phyloP scores from a whole-genome alignment of 2,113 vertebrate genomes.

The Nannobrachium achirus region DNA sequence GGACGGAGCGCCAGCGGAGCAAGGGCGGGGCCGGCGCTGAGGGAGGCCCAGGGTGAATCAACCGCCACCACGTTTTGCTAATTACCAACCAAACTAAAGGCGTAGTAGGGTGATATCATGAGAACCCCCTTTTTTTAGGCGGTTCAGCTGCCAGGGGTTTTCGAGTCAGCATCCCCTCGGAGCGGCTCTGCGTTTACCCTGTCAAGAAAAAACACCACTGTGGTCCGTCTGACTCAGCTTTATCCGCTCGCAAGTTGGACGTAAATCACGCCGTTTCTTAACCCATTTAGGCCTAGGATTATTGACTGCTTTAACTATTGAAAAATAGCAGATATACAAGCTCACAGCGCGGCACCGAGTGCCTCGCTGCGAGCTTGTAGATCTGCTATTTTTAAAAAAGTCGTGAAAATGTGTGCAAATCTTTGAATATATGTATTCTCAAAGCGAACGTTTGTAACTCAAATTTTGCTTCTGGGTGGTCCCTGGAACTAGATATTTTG shows the following conservation, averaged over 20 bases:
- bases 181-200: slow-evolving; percentile 44
- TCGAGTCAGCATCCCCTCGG: slow-evolving; percentile 51
- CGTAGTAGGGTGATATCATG: slow-evolving; percentile 62
- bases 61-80: slow-evolving; percentile 46
- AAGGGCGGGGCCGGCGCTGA: not conserved
- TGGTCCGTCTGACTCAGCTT: slow-evolving; percentile 46
- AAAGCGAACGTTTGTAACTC: no score
- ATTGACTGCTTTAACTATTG: no score
- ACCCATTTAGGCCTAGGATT: no score
- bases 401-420: no score
- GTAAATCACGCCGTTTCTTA: no score
- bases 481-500: no score
- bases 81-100: slow-evolving; percentile 66
- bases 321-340: no score
- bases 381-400: no score
- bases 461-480: no score
- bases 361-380: no score
- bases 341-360: no score
- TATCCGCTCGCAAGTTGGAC: slow-evolving; percentile 35
- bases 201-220: slow-evolving; percentile 37
- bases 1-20: slow-evolving; percentile 6
- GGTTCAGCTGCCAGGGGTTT: slow-evolving; percentile 26
- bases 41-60: slow-evolving; percentile 37
- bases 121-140: slow-evolving; percentile 33
- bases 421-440: no score